Evolutionary conservation across 2,113 vertebrate species (phyloP).

Genomic region (Prolemur simus): DNA sequence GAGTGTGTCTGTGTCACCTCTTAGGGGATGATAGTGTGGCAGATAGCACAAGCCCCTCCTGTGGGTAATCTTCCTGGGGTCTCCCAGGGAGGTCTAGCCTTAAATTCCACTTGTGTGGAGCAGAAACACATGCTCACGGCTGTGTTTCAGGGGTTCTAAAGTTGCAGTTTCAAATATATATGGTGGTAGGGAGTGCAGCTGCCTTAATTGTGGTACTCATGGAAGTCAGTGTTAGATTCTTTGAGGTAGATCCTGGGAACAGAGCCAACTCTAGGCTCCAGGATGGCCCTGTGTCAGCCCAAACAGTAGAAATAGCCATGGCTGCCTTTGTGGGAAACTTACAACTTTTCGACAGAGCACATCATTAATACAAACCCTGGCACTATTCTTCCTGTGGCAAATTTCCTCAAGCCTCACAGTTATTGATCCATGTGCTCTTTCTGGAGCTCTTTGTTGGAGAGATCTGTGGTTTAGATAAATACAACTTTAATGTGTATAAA

Average conservation of each 20-base stretch:
- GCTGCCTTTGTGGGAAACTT: not conserved
- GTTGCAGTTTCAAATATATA: not conserved
- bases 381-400: not conserved
- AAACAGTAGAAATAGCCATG: not conserved
- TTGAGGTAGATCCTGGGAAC: not conserved
- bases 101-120: not conserved
- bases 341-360: not conserved
- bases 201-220: not conserved
- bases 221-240: not conserved
- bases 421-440: not conserved
- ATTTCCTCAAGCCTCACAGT: not conserved
- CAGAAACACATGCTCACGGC: conserved; percentile 7
- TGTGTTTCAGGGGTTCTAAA: not conserved
- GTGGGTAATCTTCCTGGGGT: not conserved
- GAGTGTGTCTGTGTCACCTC: not conserved
- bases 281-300: not conserved
- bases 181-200: not conserved
- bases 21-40: not conserved
- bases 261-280: not conserved
- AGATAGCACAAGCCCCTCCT: not conserved
- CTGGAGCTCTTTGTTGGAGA: not conserved
- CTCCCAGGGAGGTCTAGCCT: not conserved
- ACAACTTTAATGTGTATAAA: not conserved
- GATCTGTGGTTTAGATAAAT: not conserved
- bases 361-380: not conserved